Percentiles rank a stretch among this genome's conserved stretches.
These are phyloP conservation scores for Pammene aurita DNA, from an alignment of 2,888 invertebrate genomes.

Conservation along the genomic window DNA sequence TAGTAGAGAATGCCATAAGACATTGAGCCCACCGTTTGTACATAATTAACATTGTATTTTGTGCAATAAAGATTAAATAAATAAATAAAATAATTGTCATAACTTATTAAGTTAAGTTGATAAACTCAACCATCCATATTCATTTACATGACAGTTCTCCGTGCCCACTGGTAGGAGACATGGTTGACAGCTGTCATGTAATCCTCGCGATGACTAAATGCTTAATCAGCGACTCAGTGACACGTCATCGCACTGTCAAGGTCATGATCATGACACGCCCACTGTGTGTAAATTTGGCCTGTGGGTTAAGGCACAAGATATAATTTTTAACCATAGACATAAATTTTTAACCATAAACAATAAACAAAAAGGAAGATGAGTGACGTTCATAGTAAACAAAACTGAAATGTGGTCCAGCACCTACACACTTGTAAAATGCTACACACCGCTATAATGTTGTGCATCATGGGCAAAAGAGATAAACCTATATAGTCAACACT, in stretches of 20 bases:
- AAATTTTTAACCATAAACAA: background rate
- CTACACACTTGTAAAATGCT: no score
- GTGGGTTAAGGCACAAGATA: constrained; percentile 15
- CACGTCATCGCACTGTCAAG: constrained; percentile 29
- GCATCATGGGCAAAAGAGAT: no score
- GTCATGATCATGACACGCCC: constrained; percentile 3
- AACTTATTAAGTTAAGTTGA: background rate
- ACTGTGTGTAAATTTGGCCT: background rate
- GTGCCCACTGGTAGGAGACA: background rate
- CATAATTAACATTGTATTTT: no score
- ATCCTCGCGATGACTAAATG: constrained; percentile 13
- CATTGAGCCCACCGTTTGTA: no score
- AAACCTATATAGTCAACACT: no score
- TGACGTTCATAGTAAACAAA: no score
- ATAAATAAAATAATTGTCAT: background rate
- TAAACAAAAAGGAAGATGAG: no score
- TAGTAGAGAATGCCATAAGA: no score
- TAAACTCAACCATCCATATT: constrained; percentile 3
- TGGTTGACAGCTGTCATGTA: constrained; percentile 26
- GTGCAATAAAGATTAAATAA: no score
- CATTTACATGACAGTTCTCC: background rate
- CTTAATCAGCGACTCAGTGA: constrained; percentile 12
- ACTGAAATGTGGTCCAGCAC: no score
- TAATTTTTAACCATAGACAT: background rate
- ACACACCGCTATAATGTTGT: no score